A percentile compares a stretch with the other conserved stretches of the same genome.
Conservation (phyloP, 2,888 invertebrate genomes). For the Caenorhabditis zanzibari region DNA sequence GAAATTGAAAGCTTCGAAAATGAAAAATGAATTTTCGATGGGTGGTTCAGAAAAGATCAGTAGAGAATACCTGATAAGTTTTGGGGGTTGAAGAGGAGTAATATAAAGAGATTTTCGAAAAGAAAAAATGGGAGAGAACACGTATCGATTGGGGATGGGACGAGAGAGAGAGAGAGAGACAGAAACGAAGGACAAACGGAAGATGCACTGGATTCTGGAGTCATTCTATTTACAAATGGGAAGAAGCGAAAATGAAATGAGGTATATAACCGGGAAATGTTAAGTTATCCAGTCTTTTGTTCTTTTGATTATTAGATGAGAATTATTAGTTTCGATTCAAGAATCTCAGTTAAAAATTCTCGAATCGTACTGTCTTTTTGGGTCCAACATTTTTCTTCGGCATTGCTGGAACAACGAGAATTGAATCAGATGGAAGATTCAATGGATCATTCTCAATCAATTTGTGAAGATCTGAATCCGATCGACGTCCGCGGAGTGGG, state of each 20-base stretch:
- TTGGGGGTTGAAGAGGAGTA: conserved; percentile 15
- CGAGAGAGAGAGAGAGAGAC: conserved; percentile 16
- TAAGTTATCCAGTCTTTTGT: conserved; percentile 27
- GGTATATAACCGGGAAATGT: conserved; percentile 28
- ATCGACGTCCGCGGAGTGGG: conserved; percentile 51
- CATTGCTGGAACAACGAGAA: conserved; percentile 47
- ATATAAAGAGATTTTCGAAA: conserved; percentile 10
- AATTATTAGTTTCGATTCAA: not conserved
- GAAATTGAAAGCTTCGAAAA: not conserved
- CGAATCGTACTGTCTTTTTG: conserved; percentile 49
- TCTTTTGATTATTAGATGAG: conserved; percentile 7
- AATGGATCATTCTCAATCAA: conserved; percentile 67
- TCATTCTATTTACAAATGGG: conserved; percentile 14
- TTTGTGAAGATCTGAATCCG: conserved; percentile 70
- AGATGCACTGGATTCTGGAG: not conserved
- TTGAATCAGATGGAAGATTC: conserved; percentile 50
- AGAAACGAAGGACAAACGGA: not conserved
- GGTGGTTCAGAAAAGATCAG: conserved; percentile 29
- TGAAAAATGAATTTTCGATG: conserved; percentile 24
- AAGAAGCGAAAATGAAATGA: conserved; percentile 13
- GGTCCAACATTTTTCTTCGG: conserved; percentile 24
- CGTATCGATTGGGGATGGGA: conserved; percentile 20
- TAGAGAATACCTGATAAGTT: conserved; percentile 37
- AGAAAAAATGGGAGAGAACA: conserved; percentile 19
- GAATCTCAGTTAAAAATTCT: not conserved